Evolutionary conservation across 1,140 invertebrate genomes (phyloP).

Genomic region (Aleiodes sp.): DNA sequence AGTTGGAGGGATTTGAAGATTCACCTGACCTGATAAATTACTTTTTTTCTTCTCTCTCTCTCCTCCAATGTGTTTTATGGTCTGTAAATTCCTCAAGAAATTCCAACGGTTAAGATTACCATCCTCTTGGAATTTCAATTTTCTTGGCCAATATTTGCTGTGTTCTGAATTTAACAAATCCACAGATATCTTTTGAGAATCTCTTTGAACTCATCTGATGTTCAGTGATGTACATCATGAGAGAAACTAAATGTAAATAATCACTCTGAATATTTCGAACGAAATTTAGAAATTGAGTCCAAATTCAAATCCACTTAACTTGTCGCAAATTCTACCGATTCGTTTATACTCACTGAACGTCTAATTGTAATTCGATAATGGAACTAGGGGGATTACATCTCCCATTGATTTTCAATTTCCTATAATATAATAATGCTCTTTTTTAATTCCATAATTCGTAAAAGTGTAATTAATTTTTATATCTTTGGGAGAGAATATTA

Average conservation of each 20-base stretch:
- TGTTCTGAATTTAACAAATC: background rate
- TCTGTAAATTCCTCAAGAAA: conserved; percentile 11
- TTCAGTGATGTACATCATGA: no score
- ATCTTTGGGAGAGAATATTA: background rate
- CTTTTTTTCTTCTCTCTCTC: background rate
- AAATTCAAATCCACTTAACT: no score
- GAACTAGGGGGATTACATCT: background rate
- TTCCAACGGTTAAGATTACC: background rate
- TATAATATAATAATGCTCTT: background rate
- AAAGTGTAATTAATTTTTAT: conserved; percentile 5
- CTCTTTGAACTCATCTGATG: conserved; percentile 5
- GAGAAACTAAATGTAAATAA: no score
- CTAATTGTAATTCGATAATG: conserved; percentile 1
- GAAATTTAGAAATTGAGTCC: no score
- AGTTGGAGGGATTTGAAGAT: background rate
- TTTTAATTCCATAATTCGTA: background rate
- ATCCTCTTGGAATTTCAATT: conserved; percentile 20
- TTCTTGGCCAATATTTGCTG: background rate
- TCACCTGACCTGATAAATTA: background rate
- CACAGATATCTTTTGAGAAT: background rate
- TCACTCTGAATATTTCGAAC: no score
- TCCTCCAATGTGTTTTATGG: background rate
- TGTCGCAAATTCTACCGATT: no score
- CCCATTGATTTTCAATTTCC: background rate
- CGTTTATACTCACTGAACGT: no score